phyloP scores from a whole-genome alignment of 2,113 vertebrate species.

The Albula goreensis region DNA sequence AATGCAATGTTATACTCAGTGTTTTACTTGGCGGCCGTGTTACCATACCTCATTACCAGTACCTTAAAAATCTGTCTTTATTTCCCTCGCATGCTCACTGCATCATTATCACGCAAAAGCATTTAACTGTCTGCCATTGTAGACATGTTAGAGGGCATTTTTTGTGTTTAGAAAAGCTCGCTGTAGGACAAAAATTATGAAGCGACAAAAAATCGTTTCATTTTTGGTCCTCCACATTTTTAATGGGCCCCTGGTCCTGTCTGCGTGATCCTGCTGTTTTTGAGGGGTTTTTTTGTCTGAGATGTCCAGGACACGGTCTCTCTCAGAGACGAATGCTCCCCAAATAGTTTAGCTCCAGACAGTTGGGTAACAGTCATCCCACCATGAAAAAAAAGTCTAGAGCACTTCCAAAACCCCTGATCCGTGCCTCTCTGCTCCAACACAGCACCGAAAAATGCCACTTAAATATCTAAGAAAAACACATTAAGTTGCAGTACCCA shows the following conservation, averaged over 20 bases:
- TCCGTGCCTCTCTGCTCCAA: conserved; percentile 5
- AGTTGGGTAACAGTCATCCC: conserved; percentile 21
- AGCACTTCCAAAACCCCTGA: conserved; percentile 17
- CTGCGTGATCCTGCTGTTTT: conserved; percentile 28
- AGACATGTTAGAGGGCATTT: not conserved
- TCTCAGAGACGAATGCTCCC: conserved; percentile 4
- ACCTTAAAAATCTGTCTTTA: too few species aligned
- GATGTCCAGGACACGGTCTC: not conserved
- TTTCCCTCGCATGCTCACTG: too few species aligned
- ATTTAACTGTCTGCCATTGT: not conserved
- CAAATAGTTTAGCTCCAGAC: conserved; percentile 34
- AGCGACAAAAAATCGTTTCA: not conserved
- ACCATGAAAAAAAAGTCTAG: conserved; percentile 32
- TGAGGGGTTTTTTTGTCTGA: not conserved
- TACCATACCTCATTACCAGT: too few species aligned
- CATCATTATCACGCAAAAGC: not conserved
- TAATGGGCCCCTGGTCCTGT: conserved; percentile 25
- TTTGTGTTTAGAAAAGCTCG: too few species aligned
- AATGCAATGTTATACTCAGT: too few species aligned
- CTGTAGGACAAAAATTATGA: not conserved
- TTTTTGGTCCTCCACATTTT: not conserved
- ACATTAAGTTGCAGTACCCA: conserved; percentile 19
- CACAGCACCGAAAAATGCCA: too few species aligned
- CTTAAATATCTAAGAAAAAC: conserved; percentile 14
- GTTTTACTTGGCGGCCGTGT: too few species aligned